phyloP scores from a whole-genome alignment of 2,113 vertebrate species.

The Rhagologus leucostigma region DNA sequence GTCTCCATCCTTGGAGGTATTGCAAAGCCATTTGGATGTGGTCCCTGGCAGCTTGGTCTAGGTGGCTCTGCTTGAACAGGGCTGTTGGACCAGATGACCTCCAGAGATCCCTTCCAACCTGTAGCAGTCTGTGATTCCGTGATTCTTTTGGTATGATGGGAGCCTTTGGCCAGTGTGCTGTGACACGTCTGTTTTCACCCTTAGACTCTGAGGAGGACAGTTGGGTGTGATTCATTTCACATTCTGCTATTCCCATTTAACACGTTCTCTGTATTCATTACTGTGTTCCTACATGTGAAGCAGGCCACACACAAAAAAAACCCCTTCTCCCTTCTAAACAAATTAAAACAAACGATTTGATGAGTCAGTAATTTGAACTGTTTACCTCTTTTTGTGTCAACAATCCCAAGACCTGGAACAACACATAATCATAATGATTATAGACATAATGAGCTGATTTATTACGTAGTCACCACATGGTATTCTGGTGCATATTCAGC shows the following conservation, averaged over 20 bases:
- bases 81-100: background rate
- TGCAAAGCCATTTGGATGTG: background rate
- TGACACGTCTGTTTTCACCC: background rate
- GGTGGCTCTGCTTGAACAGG: background rate
- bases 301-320: background rate
- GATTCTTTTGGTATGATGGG: background rate
- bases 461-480: constrained; percentile 33
- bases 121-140: background rate
- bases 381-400: constrained; percentile 46
- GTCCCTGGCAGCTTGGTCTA: background rate
- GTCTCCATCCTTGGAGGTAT: background rate
- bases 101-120: background rate
- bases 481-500: constrained; percentile 39
- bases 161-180: background rate
- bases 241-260: background rate
- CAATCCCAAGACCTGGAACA: constrained; percentile 16
- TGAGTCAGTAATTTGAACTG: constrained; percentile 53
- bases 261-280: background rate
- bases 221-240: background rate
- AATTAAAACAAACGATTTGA: constrained; percentile 26
- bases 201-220: background rate
- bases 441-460: constrained; percentile 49
- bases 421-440: constrained; percentile 38
- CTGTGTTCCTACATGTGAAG: background rate
- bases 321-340: background rate